Base-by-base conservation (phyloP, 2,113 vertebrate species). In the Periophthalmodon schlosseri region DNA sequence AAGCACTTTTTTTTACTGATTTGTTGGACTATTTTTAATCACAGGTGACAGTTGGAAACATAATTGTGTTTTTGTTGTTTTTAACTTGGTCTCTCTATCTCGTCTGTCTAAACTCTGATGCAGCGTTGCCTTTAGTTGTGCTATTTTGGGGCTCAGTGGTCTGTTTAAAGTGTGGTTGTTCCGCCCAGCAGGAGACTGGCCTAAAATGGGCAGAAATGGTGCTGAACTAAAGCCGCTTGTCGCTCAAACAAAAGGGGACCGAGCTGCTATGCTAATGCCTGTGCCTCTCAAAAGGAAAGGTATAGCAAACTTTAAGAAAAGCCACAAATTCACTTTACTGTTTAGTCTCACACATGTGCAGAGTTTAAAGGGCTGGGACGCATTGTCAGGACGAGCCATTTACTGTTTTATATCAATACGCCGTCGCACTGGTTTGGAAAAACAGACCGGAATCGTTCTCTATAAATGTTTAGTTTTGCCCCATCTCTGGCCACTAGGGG, bases 171-270 rank as follows among this genome's bases (percentile, higher is more conserved):
- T 91, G 91, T 92, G 90, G 87, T 93, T 91, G 89, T 93, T 91
- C 90, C 90, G 89, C 92, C 92, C 92, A 93, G 91, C 91, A 92
- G 92, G 90, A 92, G 86, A 92, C 90, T 91, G 91, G 92, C 92
- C 92, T 93, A 91, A 93, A 92, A 93, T 91, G 91, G 89, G 92
- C 92, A 92, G 91, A 92, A 92, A 88, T 87, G 89, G 90, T 88
- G 89, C 90, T 89, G 90, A 91, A 92, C 91, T 92, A 91, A 92
- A 91, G 91, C 89, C 89, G 92, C 89, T 90, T 92, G 91, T 93
- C 89, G 85, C 91, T 91, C 89, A 85, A 91, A 91, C 91, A 91
- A 92, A 92, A 88, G 92, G 84, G 90, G 91, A 92, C 89, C 91
- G 49, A 77, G 89, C 89, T 88, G 89, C 89, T 84, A 92, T 92